These are phyloP conservation scores for Cnemophilus loriae DNA, from an alignment of 2,113 vertebrate species.

Conservation along the genomic window DNA sequence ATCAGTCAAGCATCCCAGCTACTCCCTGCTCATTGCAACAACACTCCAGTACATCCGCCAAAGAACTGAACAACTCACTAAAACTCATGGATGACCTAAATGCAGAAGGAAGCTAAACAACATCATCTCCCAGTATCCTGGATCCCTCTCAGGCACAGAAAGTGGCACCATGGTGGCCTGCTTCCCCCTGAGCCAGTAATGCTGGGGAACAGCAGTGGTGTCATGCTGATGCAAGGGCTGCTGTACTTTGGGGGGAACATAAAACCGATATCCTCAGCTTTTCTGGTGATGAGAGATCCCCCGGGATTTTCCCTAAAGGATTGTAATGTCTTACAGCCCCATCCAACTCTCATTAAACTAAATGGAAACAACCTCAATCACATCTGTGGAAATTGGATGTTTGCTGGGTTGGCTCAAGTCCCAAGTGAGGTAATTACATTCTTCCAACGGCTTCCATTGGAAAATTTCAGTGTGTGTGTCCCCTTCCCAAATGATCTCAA, in stretches of 20 bases:
- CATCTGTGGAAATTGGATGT: slow-evolving; percentile 47
- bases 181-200: background rate
- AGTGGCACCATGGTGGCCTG: background rate
- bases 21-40: background rate
- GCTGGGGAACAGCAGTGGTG: background rate
- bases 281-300: slow-evolving; percentile 9
- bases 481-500: background rate
- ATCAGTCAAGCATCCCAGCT: background rate
- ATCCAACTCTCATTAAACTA: slow-evolving; percentile 58
- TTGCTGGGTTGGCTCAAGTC: slow-evolving; percentile 47
- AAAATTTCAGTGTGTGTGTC: slow-evolving; percentile 5
- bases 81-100: background rate
- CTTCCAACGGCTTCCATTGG: background rate
- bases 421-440: slow-evolving; percentile 57
- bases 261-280: slow-evolving; percentile 12
- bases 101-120: background rate
- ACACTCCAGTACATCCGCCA: background rate
- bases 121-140: background rate
- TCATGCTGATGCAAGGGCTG: background rate
- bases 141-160: background rate
- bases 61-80: background rate
- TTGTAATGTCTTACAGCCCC: slow-evolving; percentile 23
- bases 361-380: slow-evolving; percentile 58
- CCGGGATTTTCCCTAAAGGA: slow-evolving; percentile 1
- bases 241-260: background rate